phyloP scores from a whole-genome alignment of 1,140 invertebrate species.

The Drosophila tristis region DNA sequence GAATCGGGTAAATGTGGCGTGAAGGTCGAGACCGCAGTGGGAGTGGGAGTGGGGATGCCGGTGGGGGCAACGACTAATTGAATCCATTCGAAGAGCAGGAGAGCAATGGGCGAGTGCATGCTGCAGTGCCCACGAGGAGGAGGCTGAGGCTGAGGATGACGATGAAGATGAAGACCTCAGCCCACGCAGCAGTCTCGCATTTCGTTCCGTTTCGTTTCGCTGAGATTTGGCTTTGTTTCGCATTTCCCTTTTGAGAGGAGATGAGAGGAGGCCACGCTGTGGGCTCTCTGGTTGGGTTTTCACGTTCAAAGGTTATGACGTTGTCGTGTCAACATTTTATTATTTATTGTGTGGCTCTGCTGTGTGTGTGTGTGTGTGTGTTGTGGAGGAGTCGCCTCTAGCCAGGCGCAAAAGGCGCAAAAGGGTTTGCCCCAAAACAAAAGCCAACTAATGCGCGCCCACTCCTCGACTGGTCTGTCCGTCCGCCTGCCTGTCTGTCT shows the following conservation, averaged over 20 bases:
- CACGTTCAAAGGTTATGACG: slow-evolving; percentile 84
- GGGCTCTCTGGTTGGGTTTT: slow-evolving; percentile 43
- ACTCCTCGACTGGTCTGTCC: slow-evolving; percentile 52
- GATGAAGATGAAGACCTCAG: slow-evolving; percentile 1
- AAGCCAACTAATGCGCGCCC: slow-evolving; percentile 74
- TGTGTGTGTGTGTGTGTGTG: background rate
- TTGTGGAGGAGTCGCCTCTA: slow-evolving; percentile 23
- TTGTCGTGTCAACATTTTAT: slow-evolving; percentile 84
- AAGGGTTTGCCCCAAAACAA: slow-evolving; percentile 81
- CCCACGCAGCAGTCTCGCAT: slow-evolving; percentile 42
- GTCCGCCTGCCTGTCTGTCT: slow-evolving; percentile 22
- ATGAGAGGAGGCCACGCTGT: slow-evolving; percentile 2
- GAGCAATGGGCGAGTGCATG: background rate
- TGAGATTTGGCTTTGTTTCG: slow-evolving; percentile 10
- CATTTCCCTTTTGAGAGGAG: slow-evolving; percentile 4
- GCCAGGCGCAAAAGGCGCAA: slow-evolving; percentile 56
- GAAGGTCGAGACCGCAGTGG: slow-evolving; percentile 42
- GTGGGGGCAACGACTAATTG: slow-evolving; percentile 63
- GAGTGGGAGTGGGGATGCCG: too few species aligned
- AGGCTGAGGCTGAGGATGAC: too few species aligned
- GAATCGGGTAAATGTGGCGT: slow-evolving; percentile 31
- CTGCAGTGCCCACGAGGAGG: background rate
- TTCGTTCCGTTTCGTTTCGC: background rate
- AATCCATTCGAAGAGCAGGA: slow-evolving; percentile 49
- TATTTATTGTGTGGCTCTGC: slow-evolving; percentile 71